These are phyloP conservation scores for Papilio polytes DNA, from an alignment of 1,140 invertebrate species.

Conservation along the genomic window DNA sequence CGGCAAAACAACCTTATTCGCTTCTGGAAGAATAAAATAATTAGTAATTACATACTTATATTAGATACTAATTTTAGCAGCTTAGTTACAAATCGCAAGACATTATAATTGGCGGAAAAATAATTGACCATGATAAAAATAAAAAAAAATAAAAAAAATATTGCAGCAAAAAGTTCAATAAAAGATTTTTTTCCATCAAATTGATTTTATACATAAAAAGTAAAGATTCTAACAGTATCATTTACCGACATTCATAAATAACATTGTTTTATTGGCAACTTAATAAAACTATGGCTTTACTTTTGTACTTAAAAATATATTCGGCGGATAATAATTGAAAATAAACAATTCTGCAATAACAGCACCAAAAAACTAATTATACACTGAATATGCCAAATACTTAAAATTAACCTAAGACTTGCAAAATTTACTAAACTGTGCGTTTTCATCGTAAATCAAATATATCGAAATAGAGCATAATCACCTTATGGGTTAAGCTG, in stretches of 20 bases:
- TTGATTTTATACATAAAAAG: neutral
- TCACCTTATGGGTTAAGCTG: too few species aligned
- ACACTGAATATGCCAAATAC: slow-evolving; percentile 2
- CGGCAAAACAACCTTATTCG: neutral
- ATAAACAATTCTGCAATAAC: neutral
- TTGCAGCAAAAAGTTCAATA: neutral
- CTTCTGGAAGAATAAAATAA: neutral
- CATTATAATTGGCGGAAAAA: too few species aligned
- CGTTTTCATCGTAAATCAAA: neutral
- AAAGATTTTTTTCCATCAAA: neutral
- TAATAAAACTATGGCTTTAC: slow-evolving; percentile 18
- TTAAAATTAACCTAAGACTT: slow-evolving; percentile 12
- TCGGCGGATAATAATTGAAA: neutral
- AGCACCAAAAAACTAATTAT: slow-evolving; percentile 10
- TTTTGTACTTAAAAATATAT: slow-evolving; percentile 24
- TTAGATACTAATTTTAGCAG: neutral
- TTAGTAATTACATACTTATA: neutral
- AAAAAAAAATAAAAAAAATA: neutral
- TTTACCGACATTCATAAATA: neutral
- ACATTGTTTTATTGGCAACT: slow-evolving; percentile 10
- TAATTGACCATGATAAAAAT: neutral
- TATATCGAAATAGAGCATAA: neutral
- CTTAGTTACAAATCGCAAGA: too few species aligned
- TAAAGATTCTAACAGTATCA: neutral
- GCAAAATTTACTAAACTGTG: neutral